A percentile compares a stretch with the other conserved stretches of the same genome.
Evolutionary conservation across 2,888 invertebrate genomes (phyloP).

Genomic region (Anagyrus pseudococci): DNA sequence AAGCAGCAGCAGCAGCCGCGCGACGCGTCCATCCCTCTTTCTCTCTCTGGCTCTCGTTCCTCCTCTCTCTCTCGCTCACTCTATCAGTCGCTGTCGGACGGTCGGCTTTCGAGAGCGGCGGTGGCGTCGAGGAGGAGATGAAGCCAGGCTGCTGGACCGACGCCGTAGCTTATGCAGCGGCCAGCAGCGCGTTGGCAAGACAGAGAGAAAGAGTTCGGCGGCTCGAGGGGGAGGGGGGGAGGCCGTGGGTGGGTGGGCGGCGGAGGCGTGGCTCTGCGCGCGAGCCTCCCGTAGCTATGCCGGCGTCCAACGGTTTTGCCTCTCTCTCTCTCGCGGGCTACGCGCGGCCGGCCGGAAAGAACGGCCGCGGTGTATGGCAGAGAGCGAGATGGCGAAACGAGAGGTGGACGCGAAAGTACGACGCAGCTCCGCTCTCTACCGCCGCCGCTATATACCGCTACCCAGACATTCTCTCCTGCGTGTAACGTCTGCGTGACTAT

Average conservation of each 20-base stretch:
- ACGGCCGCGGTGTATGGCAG: conserved; percentile 12
- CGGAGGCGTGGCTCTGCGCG: conserved; percentile 53
- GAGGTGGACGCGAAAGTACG: conserved; percentile 25
- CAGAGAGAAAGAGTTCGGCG: too few relatives aligned
- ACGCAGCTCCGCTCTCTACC: too few relatives aligned
- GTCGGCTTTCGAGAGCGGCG: neutral
- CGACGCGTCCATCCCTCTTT: conserved; percentile 21
- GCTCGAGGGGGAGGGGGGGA: conserved; percentile 6
- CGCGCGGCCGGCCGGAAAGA: conserved; percentile 13
- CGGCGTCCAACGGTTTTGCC: too few relatives aligned
- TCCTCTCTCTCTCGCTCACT: conserved; percentile 21
- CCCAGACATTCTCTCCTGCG: neutral
- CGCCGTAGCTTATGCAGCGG: conserved; percentile 40
- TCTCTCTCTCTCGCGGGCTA: conserved; percentile 20
- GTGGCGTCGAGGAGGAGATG: conserved; percentile 36
- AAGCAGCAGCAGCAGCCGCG: conserved; percentile 30
- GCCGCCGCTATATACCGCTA: too few relatives aligned
- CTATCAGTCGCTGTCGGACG: neutral
- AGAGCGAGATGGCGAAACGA: conserved; percentile 25
- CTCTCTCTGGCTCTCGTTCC: conserved; percentile 17
- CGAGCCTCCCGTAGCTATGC: conserved; percentile 48
- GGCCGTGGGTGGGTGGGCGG: conserved; percentile 42
- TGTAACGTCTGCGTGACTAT: conserved; percentile 19
- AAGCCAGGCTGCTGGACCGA: conserved; percentile 39
- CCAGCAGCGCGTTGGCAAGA: too few relatives aligned